Evolutionary conservation across 2,113 vertebrate species (phyloP), one percentile per base, ranked within the genome.

Genomic region (Eclectus roratus): DNA sequence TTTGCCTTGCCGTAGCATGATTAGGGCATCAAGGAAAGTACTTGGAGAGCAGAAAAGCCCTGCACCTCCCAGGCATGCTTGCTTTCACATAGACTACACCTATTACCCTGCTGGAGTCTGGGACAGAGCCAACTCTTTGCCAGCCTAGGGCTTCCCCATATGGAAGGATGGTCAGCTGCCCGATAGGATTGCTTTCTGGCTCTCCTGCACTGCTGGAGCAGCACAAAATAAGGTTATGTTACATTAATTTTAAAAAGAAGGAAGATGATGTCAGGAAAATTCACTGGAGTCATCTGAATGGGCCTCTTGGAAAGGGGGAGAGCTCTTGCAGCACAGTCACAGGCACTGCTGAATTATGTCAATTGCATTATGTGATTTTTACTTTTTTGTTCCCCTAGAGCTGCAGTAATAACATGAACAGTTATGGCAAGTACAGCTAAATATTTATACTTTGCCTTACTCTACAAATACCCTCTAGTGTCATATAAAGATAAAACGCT

Each of bases 71-170:
- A 10, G 76, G 66, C 52, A 60, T 35, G 68, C 63, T 88, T 89
- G 68, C 93, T 94, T 77, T 92, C 93, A 55, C 63, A 53, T 16
- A 29, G 70, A 11, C 71, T 92, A 64, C 92, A 92, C 95, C 85
- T 86, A 73, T 88, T 89, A 85, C 80, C 19, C 88, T 74, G 68
- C 77, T 92, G 88, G 94, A 94, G 27, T 50, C 55, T 96, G 90
- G 93, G 61, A 47, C 1, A 6, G 80, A 96, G 95, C 95, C 89
- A 91, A 69, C 72, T 84, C 55, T 84, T 89, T 84, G 96, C 90
- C 92, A 88, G 60, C 88, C 90, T 68, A 44, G 64, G 88, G 88
- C 78, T 96, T 94, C 69, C 85, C 90, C 88, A 68, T 94, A 83
- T 94, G 94, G 85, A 94, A 74, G 56, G 43, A 52, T n/a, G 80